Evolutionary conservation across 2,797 vertebrate species (phyloP), one percentile per base, ranked within the genome.

Genomic region (Anguilla megastoma): DNA sequence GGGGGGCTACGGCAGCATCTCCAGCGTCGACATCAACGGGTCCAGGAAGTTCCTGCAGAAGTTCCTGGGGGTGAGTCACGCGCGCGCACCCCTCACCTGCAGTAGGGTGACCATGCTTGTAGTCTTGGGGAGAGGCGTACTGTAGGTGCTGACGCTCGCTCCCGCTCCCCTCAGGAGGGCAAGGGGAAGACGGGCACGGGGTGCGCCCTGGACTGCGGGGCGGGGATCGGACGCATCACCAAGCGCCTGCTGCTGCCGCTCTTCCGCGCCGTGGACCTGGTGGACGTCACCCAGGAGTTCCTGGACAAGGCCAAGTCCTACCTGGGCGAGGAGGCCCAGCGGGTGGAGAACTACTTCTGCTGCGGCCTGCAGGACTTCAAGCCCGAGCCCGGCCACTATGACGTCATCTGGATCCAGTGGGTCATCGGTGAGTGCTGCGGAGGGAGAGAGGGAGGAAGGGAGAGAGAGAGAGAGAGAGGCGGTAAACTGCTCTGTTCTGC

Each of bases 331-430:
- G 98, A 98, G 2, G 94, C 95, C 90, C 95, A 96, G 90, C 91
- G 97, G 1, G 97, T 99, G 87, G 95, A 96, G 48, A 97, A 97
- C 94, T 99, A 97, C 91, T 97, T 96, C 94, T 99, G 98, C 94
- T 95, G 94, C 0, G 98, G 98, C 74, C 96, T 99, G 69, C 98
- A 99, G 94, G 98, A 99, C 90, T 99, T 99, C 88, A 92, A 95
- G 52, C 98, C 98, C 0, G 97, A 98, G 94, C 93, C 93, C 0
- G 94, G 91, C 58, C 96, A 95, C 41, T 99, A 99, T 0, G 98
- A 99, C 1, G 96, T 99, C 91, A 99, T 99, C 95, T 99, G 98
- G 98, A 98, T 99, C 94, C 98, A 99, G 95, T 99, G 98, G 98
- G 98, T 99, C 88, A 99, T 99, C 0, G 98, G 98, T 99, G 93